phyloP scores from a whole-genome alignment of 1,140 invertebrate species.

The Hyphantria cunea region DNA sequence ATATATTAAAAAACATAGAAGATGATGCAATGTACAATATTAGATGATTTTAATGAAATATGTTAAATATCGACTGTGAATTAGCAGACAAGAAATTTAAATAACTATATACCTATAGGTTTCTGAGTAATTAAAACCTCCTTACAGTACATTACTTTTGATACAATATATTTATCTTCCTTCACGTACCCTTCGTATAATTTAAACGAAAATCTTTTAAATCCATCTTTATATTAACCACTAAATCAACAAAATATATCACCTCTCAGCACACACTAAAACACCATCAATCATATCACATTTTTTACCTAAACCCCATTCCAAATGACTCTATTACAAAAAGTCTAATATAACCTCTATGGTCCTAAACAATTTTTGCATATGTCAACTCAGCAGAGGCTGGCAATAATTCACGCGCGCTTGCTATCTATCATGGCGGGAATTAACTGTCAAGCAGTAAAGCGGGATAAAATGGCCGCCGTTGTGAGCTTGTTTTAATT shows the following conservation, averaged over 20 bases:
- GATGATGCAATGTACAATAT: too few relatives aligned
- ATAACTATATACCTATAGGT: too few relatives aligned
- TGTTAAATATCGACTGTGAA: too few relatives aligned
- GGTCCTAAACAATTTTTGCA: constrained; percentile 77
- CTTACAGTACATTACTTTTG: too few relatives aligned
- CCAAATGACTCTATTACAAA: constrained; percentile 58
- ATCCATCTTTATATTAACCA: not conserved
- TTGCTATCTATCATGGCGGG: constrained; percentile 70
- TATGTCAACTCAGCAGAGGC: constrained; percentile 65
- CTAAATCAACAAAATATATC: constrained; percentile 16
- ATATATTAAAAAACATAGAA: too few relatives aligned
- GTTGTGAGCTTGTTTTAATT: not conserved
- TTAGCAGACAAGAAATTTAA: too few relatives aligned
- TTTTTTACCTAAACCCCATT: constrained; percentile 38
- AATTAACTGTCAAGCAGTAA: constrained; percentile 65
- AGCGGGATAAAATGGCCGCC: constrained; percentile 47
- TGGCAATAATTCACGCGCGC: constrained; percentile 62
- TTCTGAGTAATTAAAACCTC: too few relatives aligned
- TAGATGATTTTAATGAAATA: too few relatives aligned
- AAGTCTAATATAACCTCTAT: constrained; percentile 59
- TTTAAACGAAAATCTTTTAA: not conserved
- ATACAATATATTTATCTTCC: not conserved
- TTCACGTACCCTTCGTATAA: not conserved
- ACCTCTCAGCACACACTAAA: not conserved
- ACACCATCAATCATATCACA: constrained; percentile 30